phyloP scores from a whole-genome alignment of 35 echinoderm and acorn worm genomes.

The Patiria miniata region DNA sequence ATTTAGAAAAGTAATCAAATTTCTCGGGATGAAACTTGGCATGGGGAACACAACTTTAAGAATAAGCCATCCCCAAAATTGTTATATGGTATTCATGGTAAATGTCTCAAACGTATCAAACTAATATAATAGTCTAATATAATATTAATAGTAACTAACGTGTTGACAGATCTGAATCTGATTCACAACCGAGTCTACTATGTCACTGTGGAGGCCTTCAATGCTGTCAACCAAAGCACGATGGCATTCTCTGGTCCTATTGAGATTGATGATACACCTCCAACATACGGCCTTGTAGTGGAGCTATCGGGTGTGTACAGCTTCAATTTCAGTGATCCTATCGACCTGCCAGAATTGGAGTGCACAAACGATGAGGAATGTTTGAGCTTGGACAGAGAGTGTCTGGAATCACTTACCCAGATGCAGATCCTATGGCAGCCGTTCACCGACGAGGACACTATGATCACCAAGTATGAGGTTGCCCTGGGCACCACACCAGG shows the following conservation, averaged over 20 bases:
- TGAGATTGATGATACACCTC: constrained; percentile 46
- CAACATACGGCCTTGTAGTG: constrained; percentile 29
- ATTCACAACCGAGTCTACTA: constrained; percentile 20
- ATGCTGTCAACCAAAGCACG: constrained; percentile 12
- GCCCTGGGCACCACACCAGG: neutral
- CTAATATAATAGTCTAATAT: no score
- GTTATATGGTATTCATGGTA: no score
- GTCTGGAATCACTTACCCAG: constrained; percentile 35
- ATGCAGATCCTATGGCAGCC: constrained; percentile 44
- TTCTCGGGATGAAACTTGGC: no score
- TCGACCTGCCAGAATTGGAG: neutral
- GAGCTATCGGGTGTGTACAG: constrained; percentile 32
- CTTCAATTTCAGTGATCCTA: neutral
- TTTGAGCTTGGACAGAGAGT: constrained; percentile 13
- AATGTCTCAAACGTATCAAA: no score
- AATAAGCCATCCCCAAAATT: no score
- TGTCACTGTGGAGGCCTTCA: constrained; percentile 32
- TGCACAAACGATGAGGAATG: constrained; percentile 39
- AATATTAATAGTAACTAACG: no score
- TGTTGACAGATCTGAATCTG: constrained; percentile 23
- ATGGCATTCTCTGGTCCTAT: constrained; percentile 40
- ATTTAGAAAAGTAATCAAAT: no score
- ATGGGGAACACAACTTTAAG: no score
- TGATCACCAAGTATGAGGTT: constrained; percentile 5
- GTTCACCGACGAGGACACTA: constrained; percentile 30